Conservation (phyloP, 2,113 vertebrate genomes). For the Edolisoma coerulescens region DNA sequence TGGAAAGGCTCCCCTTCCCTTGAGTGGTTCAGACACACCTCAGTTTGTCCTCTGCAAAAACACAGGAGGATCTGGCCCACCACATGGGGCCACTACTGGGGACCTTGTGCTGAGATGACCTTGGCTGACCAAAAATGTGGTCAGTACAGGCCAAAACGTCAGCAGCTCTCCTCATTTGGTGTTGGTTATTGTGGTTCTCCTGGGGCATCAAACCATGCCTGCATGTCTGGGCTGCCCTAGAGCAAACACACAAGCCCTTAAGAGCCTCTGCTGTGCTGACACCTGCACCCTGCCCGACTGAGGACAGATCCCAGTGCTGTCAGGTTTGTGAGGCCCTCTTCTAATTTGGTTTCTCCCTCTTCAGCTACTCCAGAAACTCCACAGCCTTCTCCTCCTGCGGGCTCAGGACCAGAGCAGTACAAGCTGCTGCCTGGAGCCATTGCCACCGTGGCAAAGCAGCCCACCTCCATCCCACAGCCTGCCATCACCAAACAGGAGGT, state of each 20-base stretch:
- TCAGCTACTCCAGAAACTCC: slow-evolving; percentile 97
- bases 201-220: background rate
- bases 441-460: slow-evolving; percentile 87
- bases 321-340: background rate
- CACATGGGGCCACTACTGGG: background rate
- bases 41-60: background rate
- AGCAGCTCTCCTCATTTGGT: background rate
- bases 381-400: slow-evolving; percentile 90
- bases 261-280: background rate
- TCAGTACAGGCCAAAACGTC: background rate
- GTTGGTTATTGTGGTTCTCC: background rate
- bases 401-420: slow-evolving; percentile 92
- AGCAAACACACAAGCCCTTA: background rate
- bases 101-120: background rate
- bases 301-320: background rate
- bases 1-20: background rate
- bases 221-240: background rate
- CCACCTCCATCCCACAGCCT: slow-evolving; percentile 86
- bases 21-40: background rate
- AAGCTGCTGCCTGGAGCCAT: slow-evolving; percentile 93
- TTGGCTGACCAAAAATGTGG: background rate
- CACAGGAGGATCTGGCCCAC: background rate
- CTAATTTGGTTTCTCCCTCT: slow-evolving; percentile 49
- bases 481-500: slow-evolving; percentile 97
- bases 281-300: background rate